Base-by-base conservation (phyloP, 2,797 vertebrate genomes). In the Sylvia borin region DNA sequence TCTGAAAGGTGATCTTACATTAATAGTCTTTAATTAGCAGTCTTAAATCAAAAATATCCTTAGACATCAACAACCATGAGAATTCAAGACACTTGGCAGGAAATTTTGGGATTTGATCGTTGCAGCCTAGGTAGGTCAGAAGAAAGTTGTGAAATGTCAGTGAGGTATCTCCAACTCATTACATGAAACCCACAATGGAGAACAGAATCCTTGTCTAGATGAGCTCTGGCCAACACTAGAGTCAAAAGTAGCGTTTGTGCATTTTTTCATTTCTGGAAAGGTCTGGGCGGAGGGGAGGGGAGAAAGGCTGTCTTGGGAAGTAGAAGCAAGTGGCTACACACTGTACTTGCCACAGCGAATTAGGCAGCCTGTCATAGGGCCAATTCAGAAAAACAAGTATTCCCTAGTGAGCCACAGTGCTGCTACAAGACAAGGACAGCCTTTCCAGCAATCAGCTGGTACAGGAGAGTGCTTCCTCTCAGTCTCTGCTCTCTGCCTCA, bases 91-190 rank as follows among this genome's bases (percentile, higher is more conserved):
- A 65, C 24, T 19, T 62, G 40, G 20, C n/a, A 48, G 64, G 54
- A 65, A 5, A 47, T 71, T 65, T 51, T 14, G 16, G 27, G 20
- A 47, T 77, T 73, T 85, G 26, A 32, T 42, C 79, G 5, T 26
- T 78, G 34, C 25, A 79, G 32, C 25, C 32, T 27, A 31, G 13
- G 16, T 34, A 67, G 34, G 29, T 82, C 43, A 65, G 45, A 55
- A 77, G 48, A 27, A 70, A 87, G 26, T 19, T 73, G 47, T 74
- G 61, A 64, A 57, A 50, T 47, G 12, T 47, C 42, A 11, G 8
- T 1, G 9, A 38, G 45, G 0, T 71, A 57, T 22, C 3, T 14
- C 45, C 45, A 48, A 2, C 13, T 16, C 3, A 0, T 70, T 31
- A 38, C 7, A 22, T 61, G 42, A 61, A 87, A 68, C 8, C 6